Base-by-base conservation (phyloP, 2,113 vertebrate genomes). In the Pseudorectes ferrugineus region DNA sequence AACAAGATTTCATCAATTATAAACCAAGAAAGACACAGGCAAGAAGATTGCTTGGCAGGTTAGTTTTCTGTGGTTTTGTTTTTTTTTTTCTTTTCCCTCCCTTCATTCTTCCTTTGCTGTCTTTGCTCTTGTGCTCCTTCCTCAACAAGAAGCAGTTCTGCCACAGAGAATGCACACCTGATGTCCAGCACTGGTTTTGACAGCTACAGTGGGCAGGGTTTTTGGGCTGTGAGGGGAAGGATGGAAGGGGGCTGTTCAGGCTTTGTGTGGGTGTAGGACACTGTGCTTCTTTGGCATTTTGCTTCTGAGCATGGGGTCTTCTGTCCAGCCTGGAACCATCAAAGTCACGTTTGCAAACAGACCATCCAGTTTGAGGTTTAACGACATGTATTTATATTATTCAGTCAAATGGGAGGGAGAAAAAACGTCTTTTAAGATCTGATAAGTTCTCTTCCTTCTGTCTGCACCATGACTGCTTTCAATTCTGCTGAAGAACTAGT, bases 241-340 rank as follows among this genome's bases (percentile, higher is more conserved):
- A 38, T 21, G 23, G 2, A 61, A 86, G 4, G 19, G 12, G 7
- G 5, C 1, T 61, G 3, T 35, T 23, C 42, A 14, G 22, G 21
- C 14, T 78, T 31, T 40, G 2, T 28, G 20, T 43, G 8, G 10
- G 2, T 54, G 2, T 5, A 59, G 8, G 15, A 62, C 26, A 6
- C 16, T 49, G 26, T 38, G 4, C 0, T 57, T 67, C 35, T 77
- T 23, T 46, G 36, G 7, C 5, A 8, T 86, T 85, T 76, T 85
- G 10, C 7, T 11, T 55, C n/a, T 25, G 9, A 59, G 3, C 1
- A 0, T 8, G 14, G 40, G 28, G 1, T 57, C 22, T 26, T 49
- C 8, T 7, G 14, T 43, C 19, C 51, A 66, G 22, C 6, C 24
- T 67, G 59, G 15, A 66, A 58, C 12, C n/a, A 58, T 24, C 25